Conservation (phyloP, 2,888 invertebrate genomes). For the Micoletzkya japonica region DNA sequence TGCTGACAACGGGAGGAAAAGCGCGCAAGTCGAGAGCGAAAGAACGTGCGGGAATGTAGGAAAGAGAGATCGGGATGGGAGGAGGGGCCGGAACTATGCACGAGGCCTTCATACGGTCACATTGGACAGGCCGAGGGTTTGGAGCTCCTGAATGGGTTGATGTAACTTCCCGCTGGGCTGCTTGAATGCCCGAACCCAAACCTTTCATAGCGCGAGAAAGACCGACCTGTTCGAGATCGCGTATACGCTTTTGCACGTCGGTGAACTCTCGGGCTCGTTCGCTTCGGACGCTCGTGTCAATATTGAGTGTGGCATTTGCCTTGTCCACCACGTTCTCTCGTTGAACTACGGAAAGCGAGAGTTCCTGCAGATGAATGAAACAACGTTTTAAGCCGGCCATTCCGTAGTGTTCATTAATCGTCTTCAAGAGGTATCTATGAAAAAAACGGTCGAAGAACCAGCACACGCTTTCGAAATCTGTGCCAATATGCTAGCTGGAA, state of each 20-base stretch:
- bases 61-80: no score
- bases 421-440: no score
- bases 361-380: constrained; percentile 8
- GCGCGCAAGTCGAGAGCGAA: no score
- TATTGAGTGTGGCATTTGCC: constrained; percentile 21
- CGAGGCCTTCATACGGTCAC: neutral
- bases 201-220: neutral
- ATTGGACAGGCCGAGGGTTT: constrained; percentile 13
- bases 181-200: neutral
- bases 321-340: constrained; percentile 16
- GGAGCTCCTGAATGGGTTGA: neutral
- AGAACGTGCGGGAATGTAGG: no score
- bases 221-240: constrained; percentile 17
- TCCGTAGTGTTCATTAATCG: no score
- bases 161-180: neutral
- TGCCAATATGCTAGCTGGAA: no score
- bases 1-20: no score
- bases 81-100: no score
- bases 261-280: constrained; percentile 12
- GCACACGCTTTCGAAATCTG: no score
- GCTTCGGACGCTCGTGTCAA: constrained; percentile 8
- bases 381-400: no score
- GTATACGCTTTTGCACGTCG: constrained; percentile 16
- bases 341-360: constrained; percentile 17
- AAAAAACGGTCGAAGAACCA: no score